These are phyloP conservation scores for Pangasianodon hypophthalmus DNA, from an alignment of 2,113 vertebrate species.

Conservation along the genomic window DNA sequence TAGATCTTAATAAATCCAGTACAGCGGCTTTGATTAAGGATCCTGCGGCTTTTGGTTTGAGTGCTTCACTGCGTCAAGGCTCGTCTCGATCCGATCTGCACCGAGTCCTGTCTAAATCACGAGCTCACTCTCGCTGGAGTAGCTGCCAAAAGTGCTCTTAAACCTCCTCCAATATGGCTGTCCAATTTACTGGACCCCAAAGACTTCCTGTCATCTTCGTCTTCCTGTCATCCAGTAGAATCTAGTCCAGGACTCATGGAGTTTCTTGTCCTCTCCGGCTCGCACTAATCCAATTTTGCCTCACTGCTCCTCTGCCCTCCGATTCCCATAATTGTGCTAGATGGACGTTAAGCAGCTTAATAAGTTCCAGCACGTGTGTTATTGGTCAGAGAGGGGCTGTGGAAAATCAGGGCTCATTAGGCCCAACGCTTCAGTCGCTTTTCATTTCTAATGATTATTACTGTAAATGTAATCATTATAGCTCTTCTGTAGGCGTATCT, in stretches of 20 bases:
- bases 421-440: constrained; percentile 63
- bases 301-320: constrained; percentile 2
- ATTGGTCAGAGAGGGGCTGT: constrained; percentile 37
- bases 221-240: constrained; percentile 47
- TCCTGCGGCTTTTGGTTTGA: constrained; percentile 30
- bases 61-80: not conserved
- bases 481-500: constrained; percentile 43
- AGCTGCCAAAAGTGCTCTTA: constrained; percentile 49
- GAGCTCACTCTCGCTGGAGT: constrained; percentile 16
- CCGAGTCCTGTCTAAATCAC: constrained; percentile 15
- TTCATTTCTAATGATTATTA: constrained; percentile 69
- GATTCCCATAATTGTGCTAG: constrained; percentile 35
- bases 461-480: constrained; percentile 72
- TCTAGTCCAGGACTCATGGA: constrained; percentile 40
- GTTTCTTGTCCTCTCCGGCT: constrained; percentile 10
- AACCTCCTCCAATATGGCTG: constrained; percentile 46
- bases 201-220: constrained; percentile 40
- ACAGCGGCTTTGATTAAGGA: constrained; percentile 55
- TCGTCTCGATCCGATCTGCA: not conserved
- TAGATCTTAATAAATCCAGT: constrained; percentile 59
- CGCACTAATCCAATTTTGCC: not conserved
- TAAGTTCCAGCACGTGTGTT: constrained; percentile 37
- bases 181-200: constrained; percentile 50
- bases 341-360: constrained; percentile 39
- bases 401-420: constrained; percentile 66